Evolutionary conservation across 2,113 vertebrate species (phyloP).

Genomic region (Phalacrocorax brasilianus): DNA sequence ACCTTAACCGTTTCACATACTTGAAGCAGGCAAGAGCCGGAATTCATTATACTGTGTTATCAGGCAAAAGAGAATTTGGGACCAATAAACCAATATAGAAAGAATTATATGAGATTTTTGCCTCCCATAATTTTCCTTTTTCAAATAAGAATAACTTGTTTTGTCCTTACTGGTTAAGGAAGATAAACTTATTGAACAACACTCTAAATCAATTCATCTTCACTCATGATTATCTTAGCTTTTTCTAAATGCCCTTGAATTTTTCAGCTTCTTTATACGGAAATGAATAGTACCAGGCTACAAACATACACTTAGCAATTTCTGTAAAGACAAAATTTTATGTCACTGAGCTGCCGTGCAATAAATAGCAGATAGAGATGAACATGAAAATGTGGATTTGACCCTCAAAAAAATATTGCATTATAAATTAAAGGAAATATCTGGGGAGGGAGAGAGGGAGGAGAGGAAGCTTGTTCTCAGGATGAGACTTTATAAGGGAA

Average conservation of each 20-base stretch:
- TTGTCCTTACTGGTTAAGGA: background rate
- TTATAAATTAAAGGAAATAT: background rate
- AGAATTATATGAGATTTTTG: background rate
- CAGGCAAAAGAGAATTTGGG: background rate
- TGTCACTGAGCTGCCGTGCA: background rate
- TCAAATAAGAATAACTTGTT: background rate
- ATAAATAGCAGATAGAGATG: background rate
- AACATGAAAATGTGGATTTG: background rate
- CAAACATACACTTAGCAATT: fast-evolving
- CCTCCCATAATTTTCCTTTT: background rate
- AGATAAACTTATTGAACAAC: background rate
- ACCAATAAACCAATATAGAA: background rate
- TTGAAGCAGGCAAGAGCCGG: background rate
- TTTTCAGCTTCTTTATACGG: background rate
- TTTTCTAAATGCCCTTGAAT: background rate
- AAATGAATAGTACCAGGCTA: background rate
- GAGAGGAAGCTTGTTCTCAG: background rate
- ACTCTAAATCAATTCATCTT: background rate
- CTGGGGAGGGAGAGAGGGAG: background rate
- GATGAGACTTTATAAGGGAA: background rate
- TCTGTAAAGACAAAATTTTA: background rate
- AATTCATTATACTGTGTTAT: background rate
- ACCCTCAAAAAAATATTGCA: background rate
- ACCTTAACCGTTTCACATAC: background rate
- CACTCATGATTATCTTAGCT: background rate